Conservation (phyloP, 2,797 vertebrate genomes). For the Rhinophrynus dorsalis region DNA sequence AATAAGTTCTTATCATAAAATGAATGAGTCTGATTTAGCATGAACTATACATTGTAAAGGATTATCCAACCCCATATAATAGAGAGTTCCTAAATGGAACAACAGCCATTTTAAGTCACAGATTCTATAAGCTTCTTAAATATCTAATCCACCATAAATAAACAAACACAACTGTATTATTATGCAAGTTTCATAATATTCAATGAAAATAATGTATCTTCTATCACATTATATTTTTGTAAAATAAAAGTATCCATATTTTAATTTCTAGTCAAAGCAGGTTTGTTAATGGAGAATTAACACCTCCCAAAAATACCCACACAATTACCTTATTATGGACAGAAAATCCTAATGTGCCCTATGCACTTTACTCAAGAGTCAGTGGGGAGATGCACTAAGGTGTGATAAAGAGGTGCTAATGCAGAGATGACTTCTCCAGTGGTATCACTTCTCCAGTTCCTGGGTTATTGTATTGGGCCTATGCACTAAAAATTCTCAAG, state of each 20-base stretch:
- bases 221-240: not conserved
- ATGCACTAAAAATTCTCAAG: no score
- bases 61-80: conserved; percentile 34
- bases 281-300: no score
- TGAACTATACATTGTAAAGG: conserved; percentile 20
- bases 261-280: no score
- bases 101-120: conserved; percentile 10
- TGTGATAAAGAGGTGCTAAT: no score
- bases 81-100: conserved; percentile 3
- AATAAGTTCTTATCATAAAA: conserved; percentile 23
- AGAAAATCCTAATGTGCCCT: no score
- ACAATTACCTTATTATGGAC: no score
- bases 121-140: conserved; percentile 20
- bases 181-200: not conserved
- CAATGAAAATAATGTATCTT: not conserved
- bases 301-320: no score
- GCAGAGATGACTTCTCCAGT: no score
- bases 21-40: conserved; percentile 5
- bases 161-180: not conserved
- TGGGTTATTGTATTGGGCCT: no score
- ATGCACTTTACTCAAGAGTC: no score
- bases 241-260: not conserved
- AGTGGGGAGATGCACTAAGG: no score
- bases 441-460: no score
- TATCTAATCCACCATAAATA: not conserved